phyloP scores from a whole-genome alignment of 2,113 vertebrate genomes.

The Dipodomys merriami region DNA sequence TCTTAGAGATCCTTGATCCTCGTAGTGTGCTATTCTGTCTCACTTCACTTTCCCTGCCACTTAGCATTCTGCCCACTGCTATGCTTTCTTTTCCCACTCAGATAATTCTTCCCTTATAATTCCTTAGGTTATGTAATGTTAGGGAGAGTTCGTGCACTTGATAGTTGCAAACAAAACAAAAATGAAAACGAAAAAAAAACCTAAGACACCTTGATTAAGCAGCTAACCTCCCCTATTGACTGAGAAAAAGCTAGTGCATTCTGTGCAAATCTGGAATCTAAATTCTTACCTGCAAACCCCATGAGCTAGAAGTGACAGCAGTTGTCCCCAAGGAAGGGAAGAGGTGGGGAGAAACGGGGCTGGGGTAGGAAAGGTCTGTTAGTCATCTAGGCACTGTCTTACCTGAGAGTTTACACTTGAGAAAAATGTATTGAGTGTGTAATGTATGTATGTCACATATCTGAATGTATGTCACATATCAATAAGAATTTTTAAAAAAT shows the following conservation, averaged over 20 bases:
- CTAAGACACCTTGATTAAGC: conserved; percentile 54
- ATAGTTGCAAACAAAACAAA: conserved; percentile 69
- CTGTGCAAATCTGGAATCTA: not conserved
- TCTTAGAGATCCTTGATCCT: conserved; percentile 58
- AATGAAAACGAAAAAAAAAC: too few species aligned
- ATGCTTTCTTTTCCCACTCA: conserved; percentile 61
- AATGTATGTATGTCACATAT: not conserved
- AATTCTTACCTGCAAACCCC: not conserved
- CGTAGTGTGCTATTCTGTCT: conserved; percentile 66
- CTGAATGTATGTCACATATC: not conserved
- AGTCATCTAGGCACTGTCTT: not conserved
- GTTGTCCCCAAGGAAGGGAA: too few species aligned
- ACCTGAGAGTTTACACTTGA: not conserved
- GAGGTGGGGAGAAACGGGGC: rapidly evolving
- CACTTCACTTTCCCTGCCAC: conserved; percentile 71
- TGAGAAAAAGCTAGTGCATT: not conserved
- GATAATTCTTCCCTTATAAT: conserved; percentile 77
- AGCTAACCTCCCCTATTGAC: conserved; percentile 25
- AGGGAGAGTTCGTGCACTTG: conserved; percentile 68
- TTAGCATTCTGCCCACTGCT: conserved; percentile 65
- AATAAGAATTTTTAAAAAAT: not conserved
- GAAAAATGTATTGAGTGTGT: too few species aligned
- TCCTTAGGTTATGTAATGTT: conserved; percentile 69
- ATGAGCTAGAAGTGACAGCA: not conserved
- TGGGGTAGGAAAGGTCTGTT: not conserved